Base-by-base conservation (phyloP, 2,797 vertebrate species). In the Periophthalmus magnuspinnatus region DNA sequence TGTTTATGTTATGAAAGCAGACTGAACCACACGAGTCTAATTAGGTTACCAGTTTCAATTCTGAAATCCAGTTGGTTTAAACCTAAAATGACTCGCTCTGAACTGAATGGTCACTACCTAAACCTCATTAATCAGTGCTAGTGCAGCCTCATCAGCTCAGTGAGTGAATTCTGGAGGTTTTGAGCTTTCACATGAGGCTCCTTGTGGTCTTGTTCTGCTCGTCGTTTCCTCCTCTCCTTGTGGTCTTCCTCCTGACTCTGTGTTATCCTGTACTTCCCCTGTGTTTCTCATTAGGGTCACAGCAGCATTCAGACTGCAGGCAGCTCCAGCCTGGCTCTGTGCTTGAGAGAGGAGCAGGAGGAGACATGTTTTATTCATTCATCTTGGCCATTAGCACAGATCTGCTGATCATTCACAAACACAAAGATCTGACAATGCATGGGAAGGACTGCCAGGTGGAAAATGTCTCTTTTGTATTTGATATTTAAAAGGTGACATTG, bases 221-320 rank as follows among this genome's bases (percentile, higher is more conserved):
- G 22, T 28, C 28, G 28, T 28, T 28, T 28, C 28, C 28, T 28
- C 3, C 28, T 28, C 28, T 28, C 28, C 28, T 1, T 28, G 28
- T 1, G 72, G 64, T 54, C 38, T 55, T 71, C 70, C 2, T 67
- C 65, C 19, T 50, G 16, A n/a, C 47, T 24, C 10, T 21, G 24
- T 55, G 19, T 84, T 90, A 84, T 74, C 14, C 63, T 52, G 67
- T 64, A 68, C 94, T 92, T 79, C 79, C 28, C 72, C 68, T 80
- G 71, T 86, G 94, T 95, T 95, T 95, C 95, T 92, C 96, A 95
- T 95, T 96, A 95, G 95, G 93, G 95, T 95, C 94, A 91, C 93
- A 91, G 90, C 69, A 71, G 77, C 75, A 78, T 86, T 80, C 68
- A 74, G 75, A 72, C 74, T 68, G 57, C 10, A 45, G 72, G 69